Conservation (phyloP, 2,888 invertebrate genomes). For the Pycnomerus fuliginosus region DNA sequence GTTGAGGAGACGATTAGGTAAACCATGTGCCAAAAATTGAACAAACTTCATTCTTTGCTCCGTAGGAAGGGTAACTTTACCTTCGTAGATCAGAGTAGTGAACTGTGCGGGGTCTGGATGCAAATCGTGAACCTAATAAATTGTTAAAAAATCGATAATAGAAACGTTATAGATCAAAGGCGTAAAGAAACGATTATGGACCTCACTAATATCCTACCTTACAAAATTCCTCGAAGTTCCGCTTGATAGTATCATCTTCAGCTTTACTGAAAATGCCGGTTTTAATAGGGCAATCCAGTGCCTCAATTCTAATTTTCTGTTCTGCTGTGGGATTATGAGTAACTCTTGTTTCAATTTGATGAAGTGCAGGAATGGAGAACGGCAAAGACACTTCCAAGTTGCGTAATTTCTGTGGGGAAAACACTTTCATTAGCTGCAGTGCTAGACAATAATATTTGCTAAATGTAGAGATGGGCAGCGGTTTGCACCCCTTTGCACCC, state of each 20-base stretch:
- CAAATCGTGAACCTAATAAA: slow-evolving; percentile 29
- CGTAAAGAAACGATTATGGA: background rate
- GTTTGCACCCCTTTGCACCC: too few relatives aligned
- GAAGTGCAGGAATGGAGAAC: slow-evolving; percentile 11
- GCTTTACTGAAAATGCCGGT: slow-evolving; percentile 8
- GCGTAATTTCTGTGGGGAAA: slow-evolving; percentile 7
- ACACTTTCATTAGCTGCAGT: too few relatives aligned
- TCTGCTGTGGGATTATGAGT: background rate
- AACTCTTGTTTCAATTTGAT: slow-evolving; percentile 10
- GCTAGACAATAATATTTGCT: too few relatives aligned
- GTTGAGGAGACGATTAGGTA: slow-evolving; percentile 27
- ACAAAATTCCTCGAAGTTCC: slow-evolving; percentile 18
- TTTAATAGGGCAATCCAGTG: slow-evolving; percentile 8
- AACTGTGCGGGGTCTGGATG: slow-evolving; percentile 24
- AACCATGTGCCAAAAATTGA: slow-evolving; percentile 27
- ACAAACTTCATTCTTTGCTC: slow-evolving; percentile 27
- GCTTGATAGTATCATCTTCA: slow-evolving; percentile 15
- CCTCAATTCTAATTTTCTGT: slow-evolving; percentile 7
- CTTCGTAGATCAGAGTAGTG: slow-evolving; percentile 14
- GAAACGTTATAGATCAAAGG: too few relatives aligned
- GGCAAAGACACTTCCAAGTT: slow-evolving; percentile 5
- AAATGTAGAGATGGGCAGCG: too few relatives aligned
- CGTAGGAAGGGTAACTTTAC: slow-evolving; percentile 1
- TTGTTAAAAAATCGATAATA: slow-evolving; percentile 6
- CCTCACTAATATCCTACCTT: slow-evolving; percentile 4